Evolutionary conservation across 30 jellyfish, hydroid and myxozoan genomes (phyloP).

Genomic region (Hydractinia symbiolongicarpus): DNA sequence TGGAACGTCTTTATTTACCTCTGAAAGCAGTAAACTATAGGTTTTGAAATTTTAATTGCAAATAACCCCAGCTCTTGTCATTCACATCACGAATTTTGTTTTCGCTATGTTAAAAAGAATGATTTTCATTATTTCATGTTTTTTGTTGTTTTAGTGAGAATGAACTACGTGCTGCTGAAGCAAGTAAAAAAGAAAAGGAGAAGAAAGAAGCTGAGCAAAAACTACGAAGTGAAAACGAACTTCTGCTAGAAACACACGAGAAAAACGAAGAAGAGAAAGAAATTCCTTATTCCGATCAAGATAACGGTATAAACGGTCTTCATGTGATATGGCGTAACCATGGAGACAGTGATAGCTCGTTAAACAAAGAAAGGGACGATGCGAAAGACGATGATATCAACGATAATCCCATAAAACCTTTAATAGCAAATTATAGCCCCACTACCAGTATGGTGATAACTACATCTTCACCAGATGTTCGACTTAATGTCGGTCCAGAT

Average conservation of each 20-base stretch:
- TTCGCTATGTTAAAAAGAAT: no score
- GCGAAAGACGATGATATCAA: neutral
- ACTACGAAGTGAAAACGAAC: conserved; percentile 57
- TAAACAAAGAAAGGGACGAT: neutral
- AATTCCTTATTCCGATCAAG: neutral
- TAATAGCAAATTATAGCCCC: neutral
- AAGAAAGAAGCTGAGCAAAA: conserved; percentile 73
- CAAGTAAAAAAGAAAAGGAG: conserved; percentile 72
- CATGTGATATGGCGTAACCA: neutral
- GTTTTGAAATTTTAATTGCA: no score
- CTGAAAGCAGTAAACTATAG: no score
- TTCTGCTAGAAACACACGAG: conserved; percentile 36
- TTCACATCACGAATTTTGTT: no score
- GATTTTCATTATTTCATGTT: no score
- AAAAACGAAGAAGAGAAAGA: conserved; percentile 43
- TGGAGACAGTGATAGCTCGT: neutral
- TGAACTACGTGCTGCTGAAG: conserved; percentile 94
- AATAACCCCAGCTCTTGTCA: no score
- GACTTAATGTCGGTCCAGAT: no score
- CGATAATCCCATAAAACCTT: conserved; percentile 4
- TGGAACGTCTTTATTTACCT: no score
- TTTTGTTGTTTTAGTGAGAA: conserved; percentile 46
- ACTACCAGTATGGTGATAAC: neutral
- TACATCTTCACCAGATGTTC: no score
- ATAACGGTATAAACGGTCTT: conserved; percentile 2